phyloP scores from a whole-genome alignment of 1,140 invertebrate genomes.

The Drosophila pachea region DNA sequence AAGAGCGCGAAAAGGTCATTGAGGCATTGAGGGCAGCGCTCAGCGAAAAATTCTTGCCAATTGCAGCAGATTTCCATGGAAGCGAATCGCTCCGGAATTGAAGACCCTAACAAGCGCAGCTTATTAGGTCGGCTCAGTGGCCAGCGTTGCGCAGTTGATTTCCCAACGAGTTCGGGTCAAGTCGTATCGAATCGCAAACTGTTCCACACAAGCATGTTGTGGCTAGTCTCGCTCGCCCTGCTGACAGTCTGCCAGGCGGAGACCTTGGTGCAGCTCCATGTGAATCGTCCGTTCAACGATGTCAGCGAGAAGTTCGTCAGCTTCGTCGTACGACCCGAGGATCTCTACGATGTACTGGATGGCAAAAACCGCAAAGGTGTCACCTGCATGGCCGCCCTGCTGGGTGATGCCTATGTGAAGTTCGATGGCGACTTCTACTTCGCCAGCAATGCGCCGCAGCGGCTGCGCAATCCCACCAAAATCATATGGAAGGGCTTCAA shows the following conservation, averaged over 20 bases:
- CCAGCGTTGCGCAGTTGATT: constrained; percentile 51
- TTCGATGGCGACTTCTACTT: constrained; percentile 69
- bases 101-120: constrained; percentile 41
- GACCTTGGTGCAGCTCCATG: constrained; percentile 66
- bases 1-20: constrained; percentile 54
- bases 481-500: constrained; percentile 78
- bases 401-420: constrained; percentile 69
- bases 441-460: constrained; percentile 53
- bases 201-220: constrained; percentile 35
- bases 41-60: constrained; percentile 71
- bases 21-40: constrained; percentile 65
- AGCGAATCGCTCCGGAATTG: constrained; percentile 33
- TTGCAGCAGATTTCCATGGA: constrained; percentile 54
- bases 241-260: constrained; percentile 46
- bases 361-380: constrained; percentile 61
- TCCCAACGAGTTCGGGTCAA: constrained; percentile 40
- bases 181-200: constrained; percentile 8
- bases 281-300: constrained; percentile 76
- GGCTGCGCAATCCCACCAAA: constrained; percentile 69
- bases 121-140: constrained; percentile 46
- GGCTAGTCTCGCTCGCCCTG: constrained; percentile 29
- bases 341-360: constrained; percentile 69
- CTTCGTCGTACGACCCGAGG: constrained; percentile 68
- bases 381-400: constrained; percentile 62
- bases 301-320: constrained; percentile 76